Base-by-base conservation (phyloP, 2,888 invertebrate species). In the Tetranychus truncatus region DNA sequence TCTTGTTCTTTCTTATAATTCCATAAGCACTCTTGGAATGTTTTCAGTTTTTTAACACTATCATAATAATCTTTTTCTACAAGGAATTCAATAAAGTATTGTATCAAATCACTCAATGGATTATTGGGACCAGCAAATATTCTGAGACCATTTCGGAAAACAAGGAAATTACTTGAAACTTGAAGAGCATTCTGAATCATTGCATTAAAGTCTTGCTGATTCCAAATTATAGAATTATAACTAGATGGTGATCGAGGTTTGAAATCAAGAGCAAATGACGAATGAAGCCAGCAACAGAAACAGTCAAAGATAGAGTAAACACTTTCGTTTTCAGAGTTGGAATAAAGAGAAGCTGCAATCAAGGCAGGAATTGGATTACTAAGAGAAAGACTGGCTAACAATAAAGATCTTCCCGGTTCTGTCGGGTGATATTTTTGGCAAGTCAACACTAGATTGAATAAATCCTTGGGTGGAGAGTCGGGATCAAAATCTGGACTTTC, bases 251-350 rank as follows among this genome's bases (percentile, higher is more conserved):
- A 34, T n/a, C 45, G 8, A 20, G 45, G 7, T 44, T 66, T 24
- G 7, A 15, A 18, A 11, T 72, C 72, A 15, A 15, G 45, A 15
- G 1, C 45, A 44, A 73, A 45, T 8, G 75, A 75, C 20, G 75
- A 55, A 55, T 74, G 65, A n/a, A 77, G 46, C 77, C 77, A 77
- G 73, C 75, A 76, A n/a, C 72, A 74, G 55, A 74, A 76, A 8
- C 74, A 69, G 44, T 71, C 72, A 71, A 76, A 77, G 8, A 55
- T 75, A 21, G 65, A 65, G 24, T 24, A 45, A 11, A 45, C 44
- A 11, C n/a, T n/a, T 9, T 73, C 73, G 21, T 67, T 67, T 66
- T 69, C 73, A 7, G 65, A 73, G 46, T 44, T 45, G 21, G 18
- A 69, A 45, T 24, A 46, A 18, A 75, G 44, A 21, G 77, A 77